Base-by-base conservation (phyloP, 2,888 invertebrate species). In the Atherix ibis region DNA sequence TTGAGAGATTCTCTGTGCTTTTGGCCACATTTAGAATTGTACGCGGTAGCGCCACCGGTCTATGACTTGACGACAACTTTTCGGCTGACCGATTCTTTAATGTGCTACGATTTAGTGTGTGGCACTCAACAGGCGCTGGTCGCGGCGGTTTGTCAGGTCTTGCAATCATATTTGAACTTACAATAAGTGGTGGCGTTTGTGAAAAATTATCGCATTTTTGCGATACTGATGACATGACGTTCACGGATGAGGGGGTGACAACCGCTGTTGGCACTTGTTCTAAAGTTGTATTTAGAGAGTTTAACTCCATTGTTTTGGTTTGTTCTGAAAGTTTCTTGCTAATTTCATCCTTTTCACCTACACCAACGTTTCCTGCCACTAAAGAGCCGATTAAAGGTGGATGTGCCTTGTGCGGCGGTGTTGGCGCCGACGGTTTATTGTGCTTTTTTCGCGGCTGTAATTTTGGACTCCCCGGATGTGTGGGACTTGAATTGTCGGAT, bases 401-500 rank as follows among this genome's bases (percentile, higher is more conserved):
- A 24, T 36, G 34, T 9, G 18, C 4, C 29, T 38, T 40, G 18
- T 48, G 27, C 40, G 75, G 75, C 24, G 78, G 78, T 10, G 72
- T 73, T 3, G 79, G 80, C 1, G 79, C 79, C 19, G 68, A 62
- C 4, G 78, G 77, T 51, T 83, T 83, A 47, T 78, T 76, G 58
- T 81, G 81, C 48, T 79, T 69, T 38, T 83, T 65, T 43, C 70
- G 59, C 31, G 73, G 70, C 6, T 76, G 76, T 9, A 76, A 74
- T 46, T 76, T 77, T 13, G 81, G 83, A 58, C 83, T 83, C 24
- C 78, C 72, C 34, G 63, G 66, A 45, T 74, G 70, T 4, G 76
- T 74, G 40, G 76, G 76, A 58, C 76, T 76, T 48, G 68, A 73
- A 46, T 68, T 67, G 50, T 76, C 75, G 12, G 73, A 73, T 4